Evolutionary conservation across 2,888 invertebrate species (phyloP), one percentile per base, ranked within the genome.

Genomic region (Sminthurinus aureus): DNA sequence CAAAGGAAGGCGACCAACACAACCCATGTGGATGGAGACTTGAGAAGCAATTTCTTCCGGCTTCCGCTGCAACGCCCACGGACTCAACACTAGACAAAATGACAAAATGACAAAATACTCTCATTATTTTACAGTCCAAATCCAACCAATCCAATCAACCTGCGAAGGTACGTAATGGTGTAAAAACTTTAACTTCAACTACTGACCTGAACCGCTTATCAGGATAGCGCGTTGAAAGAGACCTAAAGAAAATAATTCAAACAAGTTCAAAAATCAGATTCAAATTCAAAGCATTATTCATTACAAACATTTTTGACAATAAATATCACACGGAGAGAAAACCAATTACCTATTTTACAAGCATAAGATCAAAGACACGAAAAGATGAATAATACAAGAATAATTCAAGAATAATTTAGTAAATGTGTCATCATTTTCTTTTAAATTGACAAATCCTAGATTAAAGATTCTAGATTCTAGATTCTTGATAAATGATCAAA

Each of bases 151-250:
- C n/a, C n/a, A n/a, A n/a, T n/a, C n/a, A n/a, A n/a, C n/a, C n/a
- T n/a, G n/a, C n/a, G n/a, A n/a, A n/a, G n/a, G n/a, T n/a, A n/a
- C n/a, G n/a, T n/a, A n/a, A n/a, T n/a, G n/a, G n/a, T n/a, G n/a
- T n/a, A n/a, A n/a, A n/a, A n/a, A n/a, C n/a, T n/a, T n/a, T n/a
- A n/a, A n/a, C n/a, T n/a, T n/a, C n/a, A n/a, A n/a, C n/a, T 38
- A 38, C 38, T 38, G 3, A 38, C 38, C 38, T 75, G 96, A 96
- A 0, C 97, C 97, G 0, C 96, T 96, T 89, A 96, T 92, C 64
- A 97, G 92, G 86, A 97, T 94, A 50, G 96, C 95, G 86, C 97
- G 93, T 90, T 96, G 96, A 90, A 97, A 97, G 78, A 97, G 92
- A 85, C 96, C 97, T 93, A 89, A 92, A 91, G 88, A 90, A 89